Evolutionary conservation across 2,888 invertebrate genomes (phyloP).

Genomic region (Erebia aethiops): DNA sequence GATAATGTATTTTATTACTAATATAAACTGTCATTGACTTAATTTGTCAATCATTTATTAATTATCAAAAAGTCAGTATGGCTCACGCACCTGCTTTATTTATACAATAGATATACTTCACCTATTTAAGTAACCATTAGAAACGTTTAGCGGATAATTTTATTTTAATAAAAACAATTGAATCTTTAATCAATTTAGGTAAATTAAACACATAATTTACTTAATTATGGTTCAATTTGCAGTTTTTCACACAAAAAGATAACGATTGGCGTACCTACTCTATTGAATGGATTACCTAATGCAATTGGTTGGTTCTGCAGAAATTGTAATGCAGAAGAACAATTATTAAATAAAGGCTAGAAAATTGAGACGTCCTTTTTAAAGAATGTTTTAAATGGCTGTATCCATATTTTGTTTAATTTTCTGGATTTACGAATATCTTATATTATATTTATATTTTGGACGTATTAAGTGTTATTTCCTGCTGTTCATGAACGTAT

Average conservation of each 20-base stretch:
- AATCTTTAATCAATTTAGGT: constrained; percentile 4
- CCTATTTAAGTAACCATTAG: background rate
- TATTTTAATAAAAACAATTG: constrained; percentile 4
- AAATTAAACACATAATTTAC: constrained; percentile 3
- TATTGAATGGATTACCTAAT: too few relatives aligned
- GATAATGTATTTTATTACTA: background rate
- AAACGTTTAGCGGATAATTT: constrained; percentile 1
- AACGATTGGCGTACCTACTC: too few relatives aligned
- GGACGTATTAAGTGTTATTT: too few relatives aligned
- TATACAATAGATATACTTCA: background rate
- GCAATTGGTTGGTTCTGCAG: background rate
- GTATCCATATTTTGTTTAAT: background rate
- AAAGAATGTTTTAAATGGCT: background rate
- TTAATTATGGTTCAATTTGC: background rate
- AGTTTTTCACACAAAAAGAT: background rate
- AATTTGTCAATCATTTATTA: constrained; percentile 8
- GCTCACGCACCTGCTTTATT: background rate
- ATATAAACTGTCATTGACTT: background rate
- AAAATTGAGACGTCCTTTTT: background rate
- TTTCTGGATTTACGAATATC: too few relatives aligned
- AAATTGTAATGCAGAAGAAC: too few relatives aligned
- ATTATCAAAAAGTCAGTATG: background rate
- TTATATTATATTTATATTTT: too few relatives aligned
- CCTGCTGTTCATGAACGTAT: too few relatives aligned
- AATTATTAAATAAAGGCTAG: too few relatives aligned